Conservation (phyloP, 2,797 vertebrate species). For the Lycodopsis pacificus region DNA sequence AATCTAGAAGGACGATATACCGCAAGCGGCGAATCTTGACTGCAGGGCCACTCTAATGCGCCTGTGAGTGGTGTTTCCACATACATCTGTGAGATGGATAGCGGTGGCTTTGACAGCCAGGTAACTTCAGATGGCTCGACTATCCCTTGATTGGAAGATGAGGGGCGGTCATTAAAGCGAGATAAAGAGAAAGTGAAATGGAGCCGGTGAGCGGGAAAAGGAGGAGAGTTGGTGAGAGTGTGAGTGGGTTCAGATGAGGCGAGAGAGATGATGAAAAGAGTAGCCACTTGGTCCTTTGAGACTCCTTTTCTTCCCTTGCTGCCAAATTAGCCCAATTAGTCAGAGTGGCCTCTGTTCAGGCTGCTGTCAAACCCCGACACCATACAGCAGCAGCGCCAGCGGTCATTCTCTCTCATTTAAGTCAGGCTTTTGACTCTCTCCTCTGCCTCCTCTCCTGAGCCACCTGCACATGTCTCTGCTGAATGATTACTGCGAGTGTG, state of each 20-base stretch:
- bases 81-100: slow-evolving; percentile 49
- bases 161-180: slow-evolving; percentile 65
- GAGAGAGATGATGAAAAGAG: slow-evolving; percentile 84
- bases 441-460: slow-evolving; percentile 72
- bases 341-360: slow-evolving; percentile 81
- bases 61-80: slow-evolving; percentile 29
- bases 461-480: slow-evolving; percentile 74
- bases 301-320: slow-evolving; percentile 78
- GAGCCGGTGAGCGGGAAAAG: slow-evolving; percentile 45
- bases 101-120: slow-evolving; percentile 54
- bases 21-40: slow-evolving; percentile 41
- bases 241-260: slow-evolving; percentile 74
- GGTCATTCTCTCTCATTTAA: slow-evolving; percentile 84
- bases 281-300: slow-evolving; percentile 81
- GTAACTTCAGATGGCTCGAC: slow-evolving; percentile 68
- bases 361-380: slow-evolving; percentile 81
- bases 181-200: slow-evolving; percentile 71
- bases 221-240: slow-evolving; percentile 59
- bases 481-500: slow-evolving; percentile 63
- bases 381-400: slow-evolving; percentile 76
- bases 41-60: slow-evolving; percentile 38
- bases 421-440: slow-evolving; percentile 76
- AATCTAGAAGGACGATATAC: slow-evolving; percentile 42
- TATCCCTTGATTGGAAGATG: slow-evolving; percentile 71
- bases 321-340: slow-evolving; percentile 88